A percentile compares a stretch with the other conserved stretches of the same genome.
Conservation (phyloP, 2,888 invertebrate genomes). For the Clusia tigrina region DNA sequence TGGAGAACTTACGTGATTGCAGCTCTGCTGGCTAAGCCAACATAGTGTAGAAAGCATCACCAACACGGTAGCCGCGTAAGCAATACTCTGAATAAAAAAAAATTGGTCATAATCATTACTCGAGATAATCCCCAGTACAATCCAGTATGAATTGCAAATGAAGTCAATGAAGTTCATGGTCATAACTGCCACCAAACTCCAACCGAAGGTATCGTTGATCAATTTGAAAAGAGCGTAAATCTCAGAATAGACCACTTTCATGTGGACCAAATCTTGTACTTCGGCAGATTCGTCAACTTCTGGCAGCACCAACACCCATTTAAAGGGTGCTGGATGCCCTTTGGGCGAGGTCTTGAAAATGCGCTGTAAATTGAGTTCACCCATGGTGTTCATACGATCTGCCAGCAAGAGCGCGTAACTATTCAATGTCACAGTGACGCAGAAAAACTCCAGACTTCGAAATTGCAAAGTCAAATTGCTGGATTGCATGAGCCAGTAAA, state of each 20-base stretch:
- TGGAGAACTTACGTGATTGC: conserved; percentile 51
- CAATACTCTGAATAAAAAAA: conserved; percentile 32
- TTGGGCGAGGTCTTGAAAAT: background rate
- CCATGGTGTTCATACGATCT: conserved; percentile 36
- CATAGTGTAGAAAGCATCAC: conserved; percentile 44
- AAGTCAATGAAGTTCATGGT: conserved; percentile 56
- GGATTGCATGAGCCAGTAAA: conserved; percentile 40
- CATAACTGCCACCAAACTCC: conserved; percentile 55
- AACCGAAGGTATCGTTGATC: conserved; percentile 57
- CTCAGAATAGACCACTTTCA: conserved; percentile 54
- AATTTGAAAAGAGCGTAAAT: conserved; percentile 49
- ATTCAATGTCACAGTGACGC: conserved; percentile 42
- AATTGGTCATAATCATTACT: background rate
- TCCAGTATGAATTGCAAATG: conserved; percentile 58
- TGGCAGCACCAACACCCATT: conserved; percentile 12
- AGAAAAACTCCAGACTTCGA: conserved; percentile 36
- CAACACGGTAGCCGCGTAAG: conserved; percentile 37
- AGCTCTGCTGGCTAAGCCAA: conserved; percentile 55
- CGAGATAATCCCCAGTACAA: conserved; percentile 35
- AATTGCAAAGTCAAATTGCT: conserved; percentile 37
- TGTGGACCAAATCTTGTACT: conserved; percentile 37
- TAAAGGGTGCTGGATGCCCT: too few species aligned
- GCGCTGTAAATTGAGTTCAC: conserved; percentile 35
- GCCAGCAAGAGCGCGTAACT: conserved; percentile 39
- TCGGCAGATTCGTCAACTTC: conserved; percentile 23